Conservation (phyloP, 2,888 invertebrate species). For the Agriopis marginaria region DNA sequence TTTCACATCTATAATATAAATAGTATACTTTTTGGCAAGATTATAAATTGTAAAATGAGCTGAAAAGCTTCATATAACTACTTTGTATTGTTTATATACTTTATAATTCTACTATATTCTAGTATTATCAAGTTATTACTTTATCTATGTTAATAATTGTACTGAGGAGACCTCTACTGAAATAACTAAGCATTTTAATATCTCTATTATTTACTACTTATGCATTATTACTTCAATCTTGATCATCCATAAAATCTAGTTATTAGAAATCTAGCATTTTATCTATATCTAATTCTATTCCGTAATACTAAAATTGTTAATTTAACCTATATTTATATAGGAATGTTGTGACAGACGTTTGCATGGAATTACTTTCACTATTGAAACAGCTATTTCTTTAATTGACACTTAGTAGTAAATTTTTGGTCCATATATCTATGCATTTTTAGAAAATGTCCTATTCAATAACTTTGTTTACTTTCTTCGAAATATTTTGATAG, state of each 20-base stretch:
- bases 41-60: constrained; percentile 29
- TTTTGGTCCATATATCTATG: constrained; percentile 69
- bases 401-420: constrained; percentile 75
- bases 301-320: neutral
- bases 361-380: constrained; percentile 24
- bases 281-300: constrained; percentile 2
- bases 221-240: neutral
- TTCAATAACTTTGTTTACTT: neutral
- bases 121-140: constrained; percentile 4
- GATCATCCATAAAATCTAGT: neutral
- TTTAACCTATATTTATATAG: constrained; percentile 28
- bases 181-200: neutral
- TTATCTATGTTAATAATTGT: neutral
- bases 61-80: constrained; percentile 18
- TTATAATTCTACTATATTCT: constrained; percentile 1
- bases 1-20: neutral
- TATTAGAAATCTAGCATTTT: constrained; percentile 3
- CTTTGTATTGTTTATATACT: constrained; percentile 7
- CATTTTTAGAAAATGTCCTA: constrained; percentile 43
- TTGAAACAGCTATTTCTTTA: constrained; percentile 60
- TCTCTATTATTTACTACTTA: neutral
- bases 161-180: neutral
- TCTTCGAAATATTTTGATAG: neutral
- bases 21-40: constrained; percentile 59
- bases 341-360: constrained; percentile 40